Conservation (phyloP, 2,113 vertebrate genomes). For the Nesoenas mayeri region DNA sequence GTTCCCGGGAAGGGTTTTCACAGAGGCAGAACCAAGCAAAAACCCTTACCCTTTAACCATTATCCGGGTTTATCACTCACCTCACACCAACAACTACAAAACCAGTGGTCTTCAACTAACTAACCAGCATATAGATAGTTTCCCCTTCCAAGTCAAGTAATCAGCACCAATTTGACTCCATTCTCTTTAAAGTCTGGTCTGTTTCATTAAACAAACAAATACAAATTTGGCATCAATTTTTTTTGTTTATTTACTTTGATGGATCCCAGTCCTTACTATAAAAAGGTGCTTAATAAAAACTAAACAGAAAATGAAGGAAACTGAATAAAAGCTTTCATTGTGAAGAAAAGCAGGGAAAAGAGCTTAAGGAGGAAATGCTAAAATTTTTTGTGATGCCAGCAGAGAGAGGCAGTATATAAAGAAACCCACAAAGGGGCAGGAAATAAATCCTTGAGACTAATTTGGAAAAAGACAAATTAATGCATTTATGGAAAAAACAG, state of each 20-base stretch:
- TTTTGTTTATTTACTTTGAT: constrained; percentile 23
- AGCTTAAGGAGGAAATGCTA: not conserved
- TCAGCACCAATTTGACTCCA: not conserved
- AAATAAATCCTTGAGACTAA: constrained; percentile 14
- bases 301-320: constrained; percentile 41
- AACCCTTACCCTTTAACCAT: not conserved
- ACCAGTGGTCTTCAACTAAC: not conserved
- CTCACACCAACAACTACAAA: not conserved
- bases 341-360: constrained; percentile 22
- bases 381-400: not conserved
- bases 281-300: constrained; percentile 42
- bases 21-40: not conserved
- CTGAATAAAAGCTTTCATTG: constrained; percentile 23
- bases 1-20: not conserved
- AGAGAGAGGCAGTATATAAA: not conserved
- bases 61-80: not conserved
- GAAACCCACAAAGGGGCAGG: not conserved
- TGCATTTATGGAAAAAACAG: constrained; percentile 1
- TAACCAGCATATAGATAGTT: not conserved
- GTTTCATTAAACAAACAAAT: not conserved
- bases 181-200: not conserved
- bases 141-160: not conserved
- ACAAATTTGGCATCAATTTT: not conserved
- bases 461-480: constrained; percentile 32
- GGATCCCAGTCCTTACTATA: not conserved